Evolutionary conservation across 2,113 vertebrate genomes (phyloP).

Genomic region (Mus musculus): GRCm39 chrX:128637501-128638000

Average conservation of each 20-base stretch:
- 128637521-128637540: constrained; percentile 18
- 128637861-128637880: background rate
- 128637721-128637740: background rate
- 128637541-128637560: constrained; percentile 16
- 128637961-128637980: background rate
- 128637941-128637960: background rate
- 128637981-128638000: background rate
- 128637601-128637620: constrained; percentile 12
- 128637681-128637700: background rate
- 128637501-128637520: background rate
- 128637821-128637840: background rate
- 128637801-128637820: constrained; percentile 5
- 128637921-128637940: background rate
- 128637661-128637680: constrained; percentile 37
- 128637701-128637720: background rate
- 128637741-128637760: background rate
- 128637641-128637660: constrained; percentile 25
- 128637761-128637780: background rate
- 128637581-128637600: background rate
- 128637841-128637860: background rate
- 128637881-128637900: background rate
- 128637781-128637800: constrained; percentile 6
- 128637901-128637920: background rate
- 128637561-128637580: background rate
- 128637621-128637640: constrained; percentile 2